phyloP scores from a whole-genome alignment of 2,113 vertebrate species.

The Peucedramus taeniatus region DNA sequence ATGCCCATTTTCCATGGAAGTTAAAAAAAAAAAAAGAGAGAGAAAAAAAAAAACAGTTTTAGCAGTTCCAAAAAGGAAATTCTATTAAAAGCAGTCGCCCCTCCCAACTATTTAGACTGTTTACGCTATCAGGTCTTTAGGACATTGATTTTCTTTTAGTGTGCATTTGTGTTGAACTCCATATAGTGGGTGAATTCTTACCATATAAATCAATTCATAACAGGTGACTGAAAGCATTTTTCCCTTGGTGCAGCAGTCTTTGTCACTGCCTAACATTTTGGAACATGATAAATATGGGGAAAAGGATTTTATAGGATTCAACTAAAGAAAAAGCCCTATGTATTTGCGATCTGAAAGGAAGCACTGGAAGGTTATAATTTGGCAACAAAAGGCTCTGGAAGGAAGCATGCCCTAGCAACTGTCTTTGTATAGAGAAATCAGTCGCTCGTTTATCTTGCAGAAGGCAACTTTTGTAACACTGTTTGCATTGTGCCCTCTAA shows the following conservation, averaged over 20 bases:
- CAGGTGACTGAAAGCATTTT: conserved; percentile 8
- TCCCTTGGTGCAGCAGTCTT: not conserved
- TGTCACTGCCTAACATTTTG: not conserved
- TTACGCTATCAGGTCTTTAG: not conserved
- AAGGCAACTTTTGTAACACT: conserved; percentile 72
- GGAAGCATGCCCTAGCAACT: conserved; percentile 73
- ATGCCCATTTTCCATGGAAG: not conserved
- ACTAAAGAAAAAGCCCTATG: not conserved
- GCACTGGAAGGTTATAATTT: conserved; percentile 61
- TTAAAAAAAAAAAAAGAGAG: not conserved
- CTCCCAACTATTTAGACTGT: not conserved
- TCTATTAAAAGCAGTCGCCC: not conserved
- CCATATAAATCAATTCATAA: not conserved
- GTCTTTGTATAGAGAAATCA: conserved; percentile 66
- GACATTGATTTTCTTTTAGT: not conserved
- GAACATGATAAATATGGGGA: not conserved
- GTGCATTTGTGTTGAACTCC: not conserved
- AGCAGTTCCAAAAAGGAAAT: not conserved
- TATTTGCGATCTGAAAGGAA: conserved; percentile 60
- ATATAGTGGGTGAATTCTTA: not conserved
- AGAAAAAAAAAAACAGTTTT: not conserved
- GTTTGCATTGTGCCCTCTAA: conserved; percentile 65
- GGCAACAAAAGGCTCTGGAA: conserved; percentile 64
- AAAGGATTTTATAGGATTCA: conserved; percentile 18
- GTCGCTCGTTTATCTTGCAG: conserved; percentile 73